Conservation (phyloP, 2,113 vertebrate species). For the Malaclemys terrapin region DNA sequence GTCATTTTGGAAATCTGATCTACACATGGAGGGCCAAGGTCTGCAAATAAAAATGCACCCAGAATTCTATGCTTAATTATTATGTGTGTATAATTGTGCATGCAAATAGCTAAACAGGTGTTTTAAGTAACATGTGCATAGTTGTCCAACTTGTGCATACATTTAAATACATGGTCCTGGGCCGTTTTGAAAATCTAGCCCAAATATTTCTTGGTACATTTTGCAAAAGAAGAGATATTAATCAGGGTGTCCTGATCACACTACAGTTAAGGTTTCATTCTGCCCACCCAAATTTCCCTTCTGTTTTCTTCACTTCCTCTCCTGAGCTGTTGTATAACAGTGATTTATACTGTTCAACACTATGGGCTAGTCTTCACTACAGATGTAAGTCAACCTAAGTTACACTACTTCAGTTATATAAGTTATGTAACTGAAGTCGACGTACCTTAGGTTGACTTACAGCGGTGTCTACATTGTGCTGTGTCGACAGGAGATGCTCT, state of each 20-base stretch:
- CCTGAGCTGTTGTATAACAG: constrained; percentile 16
- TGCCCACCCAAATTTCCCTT: neutral
- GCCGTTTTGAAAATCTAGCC: neutral
- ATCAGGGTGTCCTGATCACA: neutral
- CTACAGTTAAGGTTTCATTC: neutral
- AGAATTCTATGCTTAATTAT: neutral
- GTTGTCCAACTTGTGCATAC: neutral
- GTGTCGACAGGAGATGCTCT: no score
- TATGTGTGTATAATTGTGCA: neutral
- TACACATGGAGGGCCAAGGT: neutral
- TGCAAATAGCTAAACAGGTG: no score
- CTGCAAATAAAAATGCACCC: neutral
- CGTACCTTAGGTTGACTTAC: no score
- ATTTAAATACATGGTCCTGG: neutral
- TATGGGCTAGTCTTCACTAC: neutral
- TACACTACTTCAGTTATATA: no score
- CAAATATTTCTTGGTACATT: neutral
- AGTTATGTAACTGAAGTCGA: no score
- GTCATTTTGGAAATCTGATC: neutral
- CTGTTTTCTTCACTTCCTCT: constrained; percentile 32
- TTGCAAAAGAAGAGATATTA: neutral
- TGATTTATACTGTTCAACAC: constrained; percentile 5
- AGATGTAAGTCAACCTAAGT: no score
- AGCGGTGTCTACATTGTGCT: no score
- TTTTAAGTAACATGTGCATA: neutral